Evolutionary conservation across 2,113 vertebrate genomes (phyloP), one percentile per base, ranked within the genome.

Genomic region (Nothoprocta pentlandii): DNA sequence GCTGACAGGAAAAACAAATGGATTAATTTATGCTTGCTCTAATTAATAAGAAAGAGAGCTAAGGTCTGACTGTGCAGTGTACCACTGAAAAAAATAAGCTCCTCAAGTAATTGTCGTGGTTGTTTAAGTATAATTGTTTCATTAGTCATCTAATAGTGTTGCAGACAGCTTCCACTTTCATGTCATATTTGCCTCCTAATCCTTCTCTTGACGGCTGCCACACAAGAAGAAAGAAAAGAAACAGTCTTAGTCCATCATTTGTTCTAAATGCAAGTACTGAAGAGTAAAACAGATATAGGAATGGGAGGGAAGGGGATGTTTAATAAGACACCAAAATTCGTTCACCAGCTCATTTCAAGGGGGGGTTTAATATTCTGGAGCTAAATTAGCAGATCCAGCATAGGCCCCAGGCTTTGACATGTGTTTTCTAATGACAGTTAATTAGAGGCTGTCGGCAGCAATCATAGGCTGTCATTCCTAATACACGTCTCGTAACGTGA

Each of bases 341-440:
- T 96, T 97, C 97, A 90, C 73, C 77, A 81, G 93, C 93, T 96
- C 96, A 47, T 97, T 97, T 95, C 92, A 62, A 94, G 97, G 94
- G 14, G 89, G 68, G 89, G 93, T 93, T 98, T 97, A 97, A 96
- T 97, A 98, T 98, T 98, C 98, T 77, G 69, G 93, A 94, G 96
- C 93, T 96, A 97, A 97, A 98, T 97, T 51, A 97, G 96, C 86
- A 11, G 95, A 96, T 97, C 96, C 93, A 87, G 96, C 96, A 67
- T 82, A 96, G 95, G 98, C 98, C 98, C 81, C 58, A 28, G 98
- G 98, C 98, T 97, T 97, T 97, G 98, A 98, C 98, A 98, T 98
- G 98, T 99, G 98, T 98, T 99, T 98, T 97, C 94, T 99, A 99
- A 99, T 99, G 98, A 98, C 98, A 97, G 97, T 98, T 99, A 99